Conservation (phyloP, 2,113 vertebrate species). For the Erinaceus europaeus region DNA sequence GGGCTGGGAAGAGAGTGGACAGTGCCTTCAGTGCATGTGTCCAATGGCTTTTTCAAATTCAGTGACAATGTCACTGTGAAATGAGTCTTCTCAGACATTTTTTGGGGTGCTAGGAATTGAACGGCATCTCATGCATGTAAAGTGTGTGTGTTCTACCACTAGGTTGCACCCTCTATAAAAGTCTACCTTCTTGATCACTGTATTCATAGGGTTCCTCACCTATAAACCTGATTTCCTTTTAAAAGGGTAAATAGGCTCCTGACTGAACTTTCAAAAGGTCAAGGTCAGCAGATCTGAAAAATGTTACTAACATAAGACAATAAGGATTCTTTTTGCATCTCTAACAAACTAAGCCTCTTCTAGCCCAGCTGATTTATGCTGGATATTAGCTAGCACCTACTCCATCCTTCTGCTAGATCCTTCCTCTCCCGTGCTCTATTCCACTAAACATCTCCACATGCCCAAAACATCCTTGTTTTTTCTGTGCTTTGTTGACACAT, state of each 20-base stretch:
- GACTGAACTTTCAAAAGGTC: not conserved
- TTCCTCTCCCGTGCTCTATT: not conserved
- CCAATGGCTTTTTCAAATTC: no score
- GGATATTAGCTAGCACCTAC: not conserved
- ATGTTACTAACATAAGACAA: not conserved
- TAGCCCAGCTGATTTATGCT: not conserved
- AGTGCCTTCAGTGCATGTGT: not conserved
- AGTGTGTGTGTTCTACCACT: no score
- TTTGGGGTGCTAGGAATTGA: no score
- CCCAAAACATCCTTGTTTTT: not conserved
- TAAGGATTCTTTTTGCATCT: not conserved
- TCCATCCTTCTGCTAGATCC: not conserved
- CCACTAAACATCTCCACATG: not conserved
- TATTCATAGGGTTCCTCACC: not conserved
- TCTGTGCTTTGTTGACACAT: slow-evolving; percentile 4
- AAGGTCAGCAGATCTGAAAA: slow-evolving; percentile 17
- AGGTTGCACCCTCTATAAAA: no score
- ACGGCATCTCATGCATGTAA: no score
- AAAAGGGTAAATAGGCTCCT: not conserved
- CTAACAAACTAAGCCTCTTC: not conserved
- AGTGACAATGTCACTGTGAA: not conserved
- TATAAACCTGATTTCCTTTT: not conserved
- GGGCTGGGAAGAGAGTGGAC: not conserved
- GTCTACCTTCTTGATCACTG: not conserved
- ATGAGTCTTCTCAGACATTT: not conserved